A percentile compares a stretch with the other conserved stretches of the same genome.
Evolutionary conservation across 2,113 vertebrate genomes (phyloP).

Genomic region (Morone saxatilis): DNA sequence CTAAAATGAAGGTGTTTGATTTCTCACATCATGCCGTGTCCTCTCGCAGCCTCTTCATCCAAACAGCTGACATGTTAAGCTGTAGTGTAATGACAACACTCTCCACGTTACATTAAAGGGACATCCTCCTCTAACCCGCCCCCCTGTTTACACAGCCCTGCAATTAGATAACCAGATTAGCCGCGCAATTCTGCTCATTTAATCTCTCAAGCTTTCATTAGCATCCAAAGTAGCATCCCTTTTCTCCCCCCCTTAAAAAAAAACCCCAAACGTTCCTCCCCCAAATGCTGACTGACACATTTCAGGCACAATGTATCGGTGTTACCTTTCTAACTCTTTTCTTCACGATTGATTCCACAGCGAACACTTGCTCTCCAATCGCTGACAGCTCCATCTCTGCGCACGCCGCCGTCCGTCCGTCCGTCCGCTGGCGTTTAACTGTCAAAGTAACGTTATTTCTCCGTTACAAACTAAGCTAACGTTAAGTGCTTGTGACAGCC

Average conservation of each 20-base stretch:
- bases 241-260: background rate
- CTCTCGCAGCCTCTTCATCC: background rate
- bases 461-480: slow-evolving; percentile 53
- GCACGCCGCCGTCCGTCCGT: slow-evolving; percentile 27
- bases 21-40: background rate
- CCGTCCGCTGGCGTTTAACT: slow-evolving; percentile 23
- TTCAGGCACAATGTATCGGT: too few species aligned
- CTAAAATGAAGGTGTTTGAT: background rate
- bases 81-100: slow-evolving; percentile 53
- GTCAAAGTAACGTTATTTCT: slow-evolving; percentile 52
- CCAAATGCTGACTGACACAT: background rate
- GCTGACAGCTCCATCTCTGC: slow-evolving; percentile 95
- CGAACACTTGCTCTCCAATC: slow-evolving; percentile 98
- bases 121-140: slow-evolving; percentile 51
- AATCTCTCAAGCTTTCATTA: slow-evolving; percentile 41
- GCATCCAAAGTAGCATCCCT: slow-evolving; percentile 56
- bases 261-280: background rate
- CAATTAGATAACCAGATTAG: slow-evolving; percentile 60
- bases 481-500: slow-evolving; percentile 23
- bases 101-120: slow-evolving; percentile 59
- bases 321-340: slow-evolving; percentile 95
- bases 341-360: slow-evolving; percentile 95
- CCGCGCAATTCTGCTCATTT: slow-evolving; percentile 42
- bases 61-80: slow-evolving; percentile 43
- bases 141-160: slow-evolving; percentile 34